Evolutionary conservation across 2,888 invertebrate species (phyloP).

Genomic region (Venusia cambrica): DNA sequence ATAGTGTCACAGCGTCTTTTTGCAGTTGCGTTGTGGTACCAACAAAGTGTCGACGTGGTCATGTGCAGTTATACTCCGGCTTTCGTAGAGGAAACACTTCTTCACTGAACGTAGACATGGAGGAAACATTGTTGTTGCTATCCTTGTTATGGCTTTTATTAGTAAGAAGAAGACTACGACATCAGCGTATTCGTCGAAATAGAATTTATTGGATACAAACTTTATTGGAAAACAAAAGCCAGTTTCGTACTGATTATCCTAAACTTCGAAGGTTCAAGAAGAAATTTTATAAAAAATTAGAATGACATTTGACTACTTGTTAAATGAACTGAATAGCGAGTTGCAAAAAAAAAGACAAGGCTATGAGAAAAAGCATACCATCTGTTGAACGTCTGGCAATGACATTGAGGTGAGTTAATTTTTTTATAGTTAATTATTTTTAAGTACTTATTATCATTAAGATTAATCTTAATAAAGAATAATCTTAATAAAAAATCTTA

Average conservation of each 20-base stretch:
- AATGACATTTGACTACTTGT: slow-evolving; percentile 19
- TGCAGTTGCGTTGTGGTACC: slow-evolving; percentile 29
- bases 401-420: slow-evolving; percentile 25
- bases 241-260: slow-evolving; percentile 21
- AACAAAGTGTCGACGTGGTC: slow-evolving; percentile 10
- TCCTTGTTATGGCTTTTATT: slow-evolving; percentile 2
- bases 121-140: no score
- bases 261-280: slow-evolving; percentile 6
- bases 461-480: no score
- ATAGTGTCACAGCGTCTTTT: slow-evolving; percentile 28
- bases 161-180: slow-evolving; percentile 3
- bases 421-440: slow-evolving; percentile 16
- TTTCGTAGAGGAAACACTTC: no score
- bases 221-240: slow-evolving; percentile 26
- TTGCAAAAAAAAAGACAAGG: slow-evolving; percentile 25
- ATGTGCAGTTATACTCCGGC: no score
- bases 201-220: slow-evolving; percentile 27
- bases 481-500: no score
- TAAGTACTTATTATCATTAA: slow-evolving; percentile 22
- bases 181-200: slow-evolving; percentile 18
- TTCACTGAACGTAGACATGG: no score
- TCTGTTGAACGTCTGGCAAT: slow-evolving; percentile 25
- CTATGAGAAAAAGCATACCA: slow-evolving; percentile 26
- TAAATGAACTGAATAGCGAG: slow-evolving; percentile 23
- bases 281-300: slow-evolving; percentile 10